Evolutionary conservation across 2,113 vertebrate species (phyloP).

Genomic region (Sinocyclocheilus rhinocerous): DNA sequence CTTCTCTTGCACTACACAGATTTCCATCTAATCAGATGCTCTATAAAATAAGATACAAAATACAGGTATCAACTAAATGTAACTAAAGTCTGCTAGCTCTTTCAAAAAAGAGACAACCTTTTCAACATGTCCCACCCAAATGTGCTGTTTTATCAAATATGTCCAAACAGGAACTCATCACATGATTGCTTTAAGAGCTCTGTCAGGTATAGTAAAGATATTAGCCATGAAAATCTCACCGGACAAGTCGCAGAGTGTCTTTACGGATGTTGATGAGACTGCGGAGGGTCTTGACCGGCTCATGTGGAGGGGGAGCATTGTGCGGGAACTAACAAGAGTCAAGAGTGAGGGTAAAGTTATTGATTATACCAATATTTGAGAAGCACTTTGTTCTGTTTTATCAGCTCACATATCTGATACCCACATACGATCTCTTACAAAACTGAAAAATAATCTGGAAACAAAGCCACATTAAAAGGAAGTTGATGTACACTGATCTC

Average conservation of each 20-base stretch:
- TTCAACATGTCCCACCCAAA: background rate
- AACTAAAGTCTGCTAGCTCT: background rate
- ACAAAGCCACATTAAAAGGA: conserved; percentile 5
- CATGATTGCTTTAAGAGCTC: background rate
- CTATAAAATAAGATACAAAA: background rate
- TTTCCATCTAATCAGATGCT: background rate
- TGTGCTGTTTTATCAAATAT: background rate
- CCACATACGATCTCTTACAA: background rate
- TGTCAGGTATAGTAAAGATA: background rate
- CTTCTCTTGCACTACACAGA: background rate
- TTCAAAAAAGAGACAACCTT: background rate
- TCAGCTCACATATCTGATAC: background rate
- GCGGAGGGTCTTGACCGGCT: conserved; percentile 95
- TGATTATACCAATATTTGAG: background rate
- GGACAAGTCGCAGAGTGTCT: conserved; percentile 93
- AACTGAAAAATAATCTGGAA: background rate
- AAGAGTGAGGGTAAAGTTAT: background rate
- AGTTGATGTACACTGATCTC: background rate
- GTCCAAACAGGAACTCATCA: background rate
- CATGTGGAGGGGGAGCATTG: conserved; percentile 93
- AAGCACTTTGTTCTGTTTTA: conserved; percentile 2
- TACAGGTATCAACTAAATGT: background rate
- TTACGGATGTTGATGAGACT: conserved; percentile 98
- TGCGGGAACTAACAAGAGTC: conserved; percentile 87
- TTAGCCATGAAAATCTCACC: conserved; percentile 71